These are phyloP conservation scores for Scrobipalpa atriplicella DNA, from an alignment of 2,888 invertebrate genomes.

Conservation along the genomic window DNA sequence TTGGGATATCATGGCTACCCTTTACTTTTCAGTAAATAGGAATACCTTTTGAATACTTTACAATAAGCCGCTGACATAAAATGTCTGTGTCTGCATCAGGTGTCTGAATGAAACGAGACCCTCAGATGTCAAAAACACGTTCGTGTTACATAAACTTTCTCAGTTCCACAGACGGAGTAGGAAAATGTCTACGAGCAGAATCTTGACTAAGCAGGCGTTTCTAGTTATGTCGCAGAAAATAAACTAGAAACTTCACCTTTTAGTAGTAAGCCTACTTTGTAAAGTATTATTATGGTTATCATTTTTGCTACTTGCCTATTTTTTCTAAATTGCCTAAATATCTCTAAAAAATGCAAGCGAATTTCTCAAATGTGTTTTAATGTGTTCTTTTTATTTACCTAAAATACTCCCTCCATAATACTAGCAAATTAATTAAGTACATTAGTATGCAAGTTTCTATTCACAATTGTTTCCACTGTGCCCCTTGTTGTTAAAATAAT, in stretches of 20 bases:
- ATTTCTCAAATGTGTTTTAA: too few species aligned
- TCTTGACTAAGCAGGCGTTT: not conserved
- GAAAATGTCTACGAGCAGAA: not conserved
- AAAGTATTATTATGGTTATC: too few species aligned
- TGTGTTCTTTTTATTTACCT: not conserved
- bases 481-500: not conserved
- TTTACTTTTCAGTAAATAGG: too few species aligned
- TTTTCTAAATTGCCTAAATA: too few species aligned
- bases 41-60: not conserved
- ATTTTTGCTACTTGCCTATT: too few species aligned
- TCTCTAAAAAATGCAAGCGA: too few species aligned
- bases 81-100: not conserved
- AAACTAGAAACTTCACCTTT: too few species aligned
- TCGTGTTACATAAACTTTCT: not conserved
- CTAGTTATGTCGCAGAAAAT: not conserved
- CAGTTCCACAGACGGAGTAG: not conserved
- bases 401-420: too few species aligned
- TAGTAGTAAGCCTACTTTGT: too few species aligned
- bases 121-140: slow-evolving; percentile 7
- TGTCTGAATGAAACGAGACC: not conserved
- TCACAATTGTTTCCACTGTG: not conserved
- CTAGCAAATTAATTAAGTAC: not conserved
- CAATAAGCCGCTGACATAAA: not conserved
- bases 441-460: slow-evolving; percentile 1
- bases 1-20: too few species aligned